Percentiles rank a stretch among this genome's conserved stretches.
Evolutionary conservation across 2,797 vertebrate genomes (phyloP).

Genomic region (Rhinoraja longicauda): DNA sequence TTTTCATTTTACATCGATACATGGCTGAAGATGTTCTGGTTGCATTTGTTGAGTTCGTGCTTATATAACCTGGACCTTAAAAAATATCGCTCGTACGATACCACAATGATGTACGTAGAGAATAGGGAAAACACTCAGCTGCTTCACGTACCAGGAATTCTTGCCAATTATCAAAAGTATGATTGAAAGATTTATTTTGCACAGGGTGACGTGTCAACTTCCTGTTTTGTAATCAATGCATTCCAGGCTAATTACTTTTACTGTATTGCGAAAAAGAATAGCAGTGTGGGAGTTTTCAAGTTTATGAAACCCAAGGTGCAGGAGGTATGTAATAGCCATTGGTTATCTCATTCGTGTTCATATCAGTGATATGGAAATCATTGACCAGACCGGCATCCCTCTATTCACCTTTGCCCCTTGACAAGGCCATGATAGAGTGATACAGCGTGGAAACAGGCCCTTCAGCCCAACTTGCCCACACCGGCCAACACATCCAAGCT

Average conservation of each 20-base stretch:
- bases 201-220: neutral
- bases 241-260: neutral
- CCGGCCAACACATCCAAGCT: too few relatives aligned
- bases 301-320: neutral
- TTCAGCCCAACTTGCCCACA: too few relatives aligned
- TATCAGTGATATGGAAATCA: too few relatives aligned
- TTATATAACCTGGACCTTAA: neutral
- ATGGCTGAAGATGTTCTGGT: neutral
- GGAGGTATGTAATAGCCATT: too few relatives aligned
- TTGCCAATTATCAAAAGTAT: neutral
- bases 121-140: neutral
- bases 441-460: too few relatives aligned
- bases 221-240: neutral
- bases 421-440: too few relatives aligned
- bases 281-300: neutral
- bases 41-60: neutral
- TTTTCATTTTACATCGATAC: neutral
- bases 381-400: too few relatives aligned
- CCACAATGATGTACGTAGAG: neutral
- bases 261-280: neutral
- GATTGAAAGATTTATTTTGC: neutral
- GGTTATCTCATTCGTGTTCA: too few relatives aligned
- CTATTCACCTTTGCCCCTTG: too few relatives aligned
- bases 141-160: neutral
- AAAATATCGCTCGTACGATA: neutral